Conservation (phyloP, 35 echinoderm and acorn worm species). For the Heliocidaris erythrogramma region DNA sequence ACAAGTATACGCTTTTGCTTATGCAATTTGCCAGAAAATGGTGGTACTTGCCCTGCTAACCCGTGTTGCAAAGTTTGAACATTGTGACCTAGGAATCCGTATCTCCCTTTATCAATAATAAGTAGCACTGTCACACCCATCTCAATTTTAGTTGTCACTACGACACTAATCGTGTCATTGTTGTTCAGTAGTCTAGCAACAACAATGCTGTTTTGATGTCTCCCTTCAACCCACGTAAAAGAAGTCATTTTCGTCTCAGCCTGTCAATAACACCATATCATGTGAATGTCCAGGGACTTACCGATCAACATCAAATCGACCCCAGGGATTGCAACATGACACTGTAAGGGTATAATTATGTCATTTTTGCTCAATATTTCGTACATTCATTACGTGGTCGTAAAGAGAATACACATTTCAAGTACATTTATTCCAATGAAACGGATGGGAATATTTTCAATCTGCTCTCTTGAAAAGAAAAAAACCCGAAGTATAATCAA, state of each 20-base stretch:
- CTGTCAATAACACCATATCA: neutral
- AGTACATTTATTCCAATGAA: no score
- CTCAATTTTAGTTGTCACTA: neutral
- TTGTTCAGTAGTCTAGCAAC: conserved; percentile 9
- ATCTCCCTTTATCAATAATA: neutral
- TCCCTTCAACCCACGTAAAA: neutral
- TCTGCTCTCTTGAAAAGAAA: no score
- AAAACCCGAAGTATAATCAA: no score
- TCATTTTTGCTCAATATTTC: neutral
- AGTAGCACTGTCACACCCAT: neutral
- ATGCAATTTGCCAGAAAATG: neutral
- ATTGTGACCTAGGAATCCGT: neutral
- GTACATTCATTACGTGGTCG: neutral
- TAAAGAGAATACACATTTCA: no score
- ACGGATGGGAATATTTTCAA: no score
- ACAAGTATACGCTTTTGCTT: neutral
- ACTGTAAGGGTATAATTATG: neutral
- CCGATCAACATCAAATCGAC: neutral
- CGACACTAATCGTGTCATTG: neutral
- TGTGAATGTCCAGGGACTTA: neutral
- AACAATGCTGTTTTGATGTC: conserved; percentile 11
- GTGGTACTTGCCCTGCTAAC: neutral
- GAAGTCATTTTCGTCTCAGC: neutral
- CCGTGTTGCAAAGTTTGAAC: neutral
- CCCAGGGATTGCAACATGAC: neutral